Base-by-base conservation (phyloP, 2,797 vertebrate species). In the Chaetophractus vellerosus region DNA sequence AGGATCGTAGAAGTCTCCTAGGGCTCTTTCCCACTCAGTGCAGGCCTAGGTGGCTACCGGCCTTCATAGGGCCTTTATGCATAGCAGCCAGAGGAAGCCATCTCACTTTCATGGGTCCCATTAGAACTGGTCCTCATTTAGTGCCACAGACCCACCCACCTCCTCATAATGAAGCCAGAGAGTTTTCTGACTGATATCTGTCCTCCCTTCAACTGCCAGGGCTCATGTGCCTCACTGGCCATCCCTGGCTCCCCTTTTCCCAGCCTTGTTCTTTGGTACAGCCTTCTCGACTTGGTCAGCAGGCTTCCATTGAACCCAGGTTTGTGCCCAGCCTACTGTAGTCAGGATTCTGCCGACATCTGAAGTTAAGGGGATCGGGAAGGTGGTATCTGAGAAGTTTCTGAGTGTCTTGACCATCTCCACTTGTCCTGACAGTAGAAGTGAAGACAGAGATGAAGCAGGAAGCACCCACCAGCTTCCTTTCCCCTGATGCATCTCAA, bases 391-490 rank as follows among this genome's bases (percentile, higher is more conserved):
- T 80, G 21, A 92, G 75, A 16, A 78, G 16, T 88, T 94, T 72
- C 50, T 12, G 1, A 71, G 52, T 85, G 38, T 90, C 66, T 68
- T 96, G 45, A 96, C 90, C 18, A 3, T 84, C 75, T 61, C 76
- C 50, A 50, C 92, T 94, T 96, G 45, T 97, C 75, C 55, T 57
- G 7, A 76, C 74, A 84, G 16, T 94, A 98, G 98, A 97, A 74
- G 50, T 98, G 87, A 98, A 98, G 93, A 96, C 97, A 92, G 98
- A 99, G 81, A n/a, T 98, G 33, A 99, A 99, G 98, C 98, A 98
- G 26, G 99, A 99, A 94, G 74, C 97, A 31, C 92, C 97, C 0
- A 69, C 96, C 21, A n/a, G 87, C 95, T 98, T 97, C 50, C 93
- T 96, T 33, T 61, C 96, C 0, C 97, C 96, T 0, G 98, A 98